These are phyloP conservation scores for Jaculus jaculus DNA, from an alignment of 2,113 vertebrate species.

Conservation along the genomic window DNA sequence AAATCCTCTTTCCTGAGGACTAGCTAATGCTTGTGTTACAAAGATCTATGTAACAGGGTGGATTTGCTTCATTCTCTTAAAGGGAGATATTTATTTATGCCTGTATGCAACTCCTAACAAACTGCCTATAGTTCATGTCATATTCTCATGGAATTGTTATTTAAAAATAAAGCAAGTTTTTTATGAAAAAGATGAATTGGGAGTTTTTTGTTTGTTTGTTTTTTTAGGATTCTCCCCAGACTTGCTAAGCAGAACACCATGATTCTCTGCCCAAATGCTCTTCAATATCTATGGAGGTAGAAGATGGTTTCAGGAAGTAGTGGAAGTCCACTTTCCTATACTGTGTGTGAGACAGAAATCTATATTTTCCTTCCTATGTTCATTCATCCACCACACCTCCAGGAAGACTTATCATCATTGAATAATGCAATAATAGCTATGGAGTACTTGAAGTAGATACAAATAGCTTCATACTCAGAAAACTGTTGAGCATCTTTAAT, in stretches of 20 bases:
- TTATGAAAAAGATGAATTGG: no score
- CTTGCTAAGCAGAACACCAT: neutral
- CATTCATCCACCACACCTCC: neutral
- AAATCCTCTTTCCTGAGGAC: neutral
- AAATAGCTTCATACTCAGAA: neutral
- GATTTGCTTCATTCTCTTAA: neutral
- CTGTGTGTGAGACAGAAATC: neutral
- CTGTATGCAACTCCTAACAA: neutral
- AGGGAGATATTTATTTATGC: neutral
- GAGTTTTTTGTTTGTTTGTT: no score
- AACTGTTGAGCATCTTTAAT: conserved; percentile 22
- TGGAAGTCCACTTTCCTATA: neutral
- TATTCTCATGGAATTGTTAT: neutral
- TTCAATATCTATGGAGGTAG: neutral
- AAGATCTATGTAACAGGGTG: neutral
- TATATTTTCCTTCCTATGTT: neutral
- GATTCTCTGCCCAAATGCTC: neutral
- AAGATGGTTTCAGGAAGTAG: neutral
- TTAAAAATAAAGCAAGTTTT: neutral
- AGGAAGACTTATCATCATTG: no score
- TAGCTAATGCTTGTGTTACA: neutral
- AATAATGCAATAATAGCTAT: no score
- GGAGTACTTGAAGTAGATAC: neutral
- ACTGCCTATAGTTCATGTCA: neutral
- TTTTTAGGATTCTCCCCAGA: neutral